phyloP scores from a whole-genome alignment of 2,888 invertebrate genomes.

The Patella depressa region DNA sequence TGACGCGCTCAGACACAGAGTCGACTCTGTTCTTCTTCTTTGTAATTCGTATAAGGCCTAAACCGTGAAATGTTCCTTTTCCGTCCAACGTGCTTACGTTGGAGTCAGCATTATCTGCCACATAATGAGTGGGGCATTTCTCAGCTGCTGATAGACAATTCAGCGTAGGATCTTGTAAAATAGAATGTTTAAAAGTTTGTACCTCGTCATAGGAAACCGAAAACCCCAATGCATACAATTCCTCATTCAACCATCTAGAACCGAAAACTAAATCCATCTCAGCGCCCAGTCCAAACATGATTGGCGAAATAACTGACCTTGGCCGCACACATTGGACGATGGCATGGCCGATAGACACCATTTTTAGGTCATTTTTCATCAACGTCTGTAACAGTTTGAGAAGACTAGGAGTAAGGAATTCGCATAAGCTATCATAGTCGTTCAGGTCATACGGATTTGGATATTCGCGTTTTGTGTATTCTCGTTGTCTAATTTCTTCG shows the following conservation, averaged over 20 bases:
- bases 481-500: conserved; percentile 1
- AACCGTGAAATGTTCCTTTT: background rate
- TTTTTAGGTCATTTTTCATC: background rate
- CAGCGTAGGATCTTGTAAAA: background rate
- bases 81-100: background rate
- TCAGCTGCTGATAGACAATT: background rate
- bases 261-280: conserved; percentile 10
- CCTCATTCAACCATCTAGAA: conserved; percentile 8
- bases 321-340: background rate
- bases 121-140: conserved; percentile 1
- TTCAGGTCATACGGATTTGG: background rate
- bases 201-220: conserved; percentile 8
- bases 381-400: background rate
- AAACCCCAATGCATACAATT: background rate
- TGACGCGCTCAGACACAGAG: background rate
- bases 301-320: conserved; percentile 6
- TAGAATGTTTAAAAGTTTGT: background rate
- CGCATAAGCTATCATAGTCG: background rate
- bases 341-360: background rate
- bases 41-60: too few species aligned
- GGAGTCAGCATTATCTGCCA: conserved; percentile 4
- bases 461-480: background rate
- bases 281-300: conserved; percentile 5
- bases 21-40: too few species aligned
- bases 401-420: conserved; percentile 5